Evolutionary conservation across 2,888 invertebrate genomes (phyloP).

Genomic region (Heliconius ismenius): DNA sequence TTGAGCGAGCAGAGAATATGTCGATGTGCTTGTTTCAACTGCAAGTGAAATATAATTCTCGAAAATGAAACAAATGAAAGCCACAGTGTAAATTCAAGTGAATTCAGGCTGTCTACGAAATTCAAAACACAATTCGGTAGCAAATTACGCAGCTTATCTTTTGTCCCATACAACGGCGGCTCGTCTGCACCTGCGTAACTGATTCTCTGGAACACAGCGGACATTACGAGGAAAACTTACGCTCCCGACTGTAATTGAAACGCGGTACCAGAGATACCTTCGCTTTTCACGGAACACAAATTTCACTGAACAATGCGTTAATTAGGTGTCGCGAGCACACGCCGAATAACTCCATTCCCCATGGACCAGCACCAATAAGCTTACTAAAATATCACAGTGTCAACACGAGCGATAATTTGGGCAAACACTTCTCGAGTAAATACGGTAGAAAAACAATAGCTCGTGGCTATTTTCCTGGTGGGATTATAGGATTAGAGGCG

Average conservation of each 20-base stretch:
- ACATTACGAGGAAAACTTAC: slow-evolving; percentile 48
- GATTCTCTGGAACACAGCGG: slow-evolving; percentile 58
- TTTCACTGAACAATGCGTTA: slow-evolving; percentile 34
- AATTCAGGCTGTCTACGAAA: slow-evolving; percentile 51
- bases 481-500: slow-evolving; percentile 72
- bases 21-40: slow-evolving; percentile 9
- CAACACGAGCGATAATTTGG: slow-evolving; percentile 64
- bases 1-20: neutral
- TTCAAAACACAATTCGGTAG: slow-evolving; percentile 58
- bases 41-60: slow-evolving; percentile 27
- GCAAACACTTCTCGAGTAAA: slow-evolving; percentile 69
- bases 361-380: slow-evolving; percentile 55
- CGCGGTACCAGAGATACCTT: slow-evolving; percentile 18
- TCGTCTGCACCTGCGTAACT: slow-evolving; percentile 53
- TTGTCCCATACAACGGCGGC: slow-evolving; percentile 60
- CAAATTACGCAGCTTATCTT: slow-evolving; percentile 62
- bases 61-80: slow-evolving; percentile 29
- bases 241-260: slow-evolving; percentile 33
- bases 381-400: slow-evolving; percentile 67
- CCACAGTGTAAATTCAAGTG: slow-evolving; percentile 30
- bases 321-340: slow-evolving; percentile 33
- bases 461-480: slow-evolving; percentile 74
- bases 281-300: slow-evolving; percentile 33
- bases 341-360: slow-evolving; percentile 33
- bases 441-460: slow-evolving; percentile 71